Evolutionary conservation across 2,797 vertebrate species (phyloP), one percentile per base, ranked within the genome.

Genomic region (Rhinella marina): DNA sequence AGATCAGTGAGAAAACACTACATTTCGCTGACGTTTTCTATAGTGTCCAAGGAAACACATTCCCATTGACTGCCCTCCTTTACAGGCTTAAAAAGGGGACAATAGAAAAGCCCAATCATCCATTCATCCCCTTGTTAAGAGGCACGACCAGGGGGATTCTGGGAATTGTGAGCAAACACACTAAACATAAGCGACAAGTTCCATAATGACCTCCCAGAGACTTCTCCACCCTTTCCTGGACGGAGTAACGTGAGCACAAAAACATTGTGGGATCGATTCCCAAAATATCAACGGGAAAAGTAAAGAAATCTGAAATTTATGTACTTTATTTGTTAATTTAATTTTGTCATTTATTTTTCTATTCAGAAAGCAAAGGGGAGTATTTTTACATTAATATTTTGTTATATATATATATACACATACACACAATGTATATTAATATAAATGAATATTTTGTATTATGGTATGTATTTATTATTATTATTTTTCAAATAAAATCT

Each of bases 51-150:
- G 85, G 87, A 82, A 87, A 88, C 72, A 86, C 75, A 66, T 72
- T 90, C 54, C 82, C 62, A 77, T 86, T 85, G 92, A 52, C 1
- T 75, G 90, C 81, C 90, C 82, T 86, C 88, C 86, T 19, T 7
- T 82, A 88, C 88, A 78, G 59, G 83, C 86, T 82, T 73, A 41
- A 78, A 56, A 41, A 54, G 86, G 84, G 7, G 52, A 13, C 48
- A 32, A 84, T 56, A 80, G 85, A 86, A 89, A 66, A 19, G 82
- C 32, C 50, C 48, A 70, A 84, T 72, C 80, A 86, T 76, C 72
- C 80, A 70, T 84, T 86, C 54, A 84, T 80, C 48, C 84, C 54
- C 73, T 62, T 29, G 72, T 50, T 79, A 41, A 72, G 57, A 68
- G 79, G 78, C 84, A 68, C 70, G 68, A 17, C 25, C 82, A 70